Conservation (phyloP, 2,888 invertebrate genomes). For the Lochmaea capreae region DNA sequence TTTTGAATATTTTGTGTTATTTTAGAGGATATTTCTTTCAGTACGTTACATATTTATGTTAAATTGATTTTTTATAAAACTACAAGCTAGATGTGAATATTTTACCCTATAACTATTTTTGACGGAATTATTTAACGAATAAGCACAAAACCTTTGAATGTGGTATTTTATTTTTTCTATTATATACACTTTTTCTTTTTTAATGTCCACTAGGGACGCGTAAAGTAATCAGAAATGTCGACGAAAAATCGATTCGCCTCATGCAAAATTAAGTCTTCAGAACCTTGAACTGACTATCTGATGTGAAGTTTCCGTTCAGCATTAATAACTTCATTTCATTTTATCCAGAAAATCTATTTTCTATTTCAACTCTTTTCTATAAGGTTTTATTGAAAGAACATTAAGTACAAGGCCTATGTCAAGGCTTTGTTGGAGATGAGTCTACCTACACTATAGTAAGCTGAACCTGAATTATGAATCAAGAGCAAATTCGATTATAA, state of each 20-base stretch:
- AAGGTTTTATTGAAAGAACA: neutral
- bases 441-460: neutral
- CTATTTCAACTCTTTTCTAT: neutral
- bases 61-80: no score
- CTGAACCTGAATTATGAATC: no score
- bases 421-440: neutral
- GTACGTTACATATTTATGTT: no score
- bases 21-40: no score
- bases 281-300: conserved; percentile 34
- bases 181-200: neutral
- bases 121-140: neutral
- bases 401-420: neutral
- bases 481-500: no score
- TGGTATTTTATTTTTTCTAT: neutral
- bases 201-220: neutral
- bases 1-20: no score
- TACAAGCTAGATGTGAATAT: no score
- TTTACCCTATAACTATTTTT: neutral
- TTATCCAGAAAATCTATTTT: conserved; percentile 11
- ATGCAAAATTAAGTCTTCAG: conserved; percentile 35
- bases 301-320: conserved; percentile 12
- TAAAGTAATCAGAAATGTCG: conserved; percentile 24
- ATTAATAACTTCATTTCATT: conserved; percentile 22
- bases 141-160: neutral
- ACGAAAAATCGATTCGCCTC: conserved; percentile 31